Evolutionary conservation across 2,113 vertebrate species (phyloP), one percentile per base, ranked within the genome.

Genomic region (Rhea americana): DNA sequence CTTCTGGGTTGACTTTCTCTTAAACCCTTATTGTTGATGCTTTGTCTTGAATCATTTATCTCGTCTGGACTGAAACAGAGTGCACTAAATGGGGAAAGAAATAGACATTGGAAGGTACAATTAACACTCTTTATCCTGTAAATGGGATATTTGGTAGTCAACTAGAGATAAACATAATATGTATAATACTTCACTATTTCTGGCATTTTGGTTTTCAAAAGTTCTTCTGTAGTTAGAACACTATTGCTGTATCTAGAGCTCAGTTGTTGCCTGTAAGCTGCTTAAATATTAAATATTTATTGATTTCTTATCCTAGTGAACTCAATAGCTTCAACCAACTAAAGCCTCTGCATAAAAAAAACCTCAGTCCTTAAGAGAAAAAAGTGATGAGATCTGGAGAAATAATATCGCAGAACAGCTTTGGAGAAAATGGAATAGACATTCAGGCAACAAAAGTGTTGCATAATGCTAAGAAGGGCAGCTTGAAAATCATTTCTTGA

Each of bases 271-370:
- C 82, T 91, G 39, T 87, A 95, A 91, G 51, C 67, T 93, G 51
- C 66, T 96, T 93, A 93, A 94, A 76, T 96, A 94, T 96, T 93
- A 95, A 94, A 92, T 79, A 84, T 45, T 39, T 86, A 92, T 95
- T 92, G 78, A 95, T 96, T 94, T 50, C 55, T 93, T 93, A 72
- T 77, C 66, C 72, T 74, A 19, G 41, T 83, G 79, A 75, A 45
- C 79, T 93, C 17, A 59, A 37, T 72, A 90, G 73, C 26, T 96
- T 50, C 82, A 94, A n/a, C 35, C 50, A 84, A 2, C 70, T 77
- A 63, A 70, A 79, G 59, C 6, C 58, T 71, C 70, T 82, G 4
- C 50, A 22, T 76, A 39, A 91, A 85, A 76, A 72, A 76, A 72
- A 76, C 41, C 22, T 82, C 43, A 2, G 48, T 85, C 58, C 79